Evolutionary conservation across 2,113 vertebrate genomes (phyloP), one percentile per base, ranked within the genome.

Genomic region (Pygoscelis antarcticus): DNA sequence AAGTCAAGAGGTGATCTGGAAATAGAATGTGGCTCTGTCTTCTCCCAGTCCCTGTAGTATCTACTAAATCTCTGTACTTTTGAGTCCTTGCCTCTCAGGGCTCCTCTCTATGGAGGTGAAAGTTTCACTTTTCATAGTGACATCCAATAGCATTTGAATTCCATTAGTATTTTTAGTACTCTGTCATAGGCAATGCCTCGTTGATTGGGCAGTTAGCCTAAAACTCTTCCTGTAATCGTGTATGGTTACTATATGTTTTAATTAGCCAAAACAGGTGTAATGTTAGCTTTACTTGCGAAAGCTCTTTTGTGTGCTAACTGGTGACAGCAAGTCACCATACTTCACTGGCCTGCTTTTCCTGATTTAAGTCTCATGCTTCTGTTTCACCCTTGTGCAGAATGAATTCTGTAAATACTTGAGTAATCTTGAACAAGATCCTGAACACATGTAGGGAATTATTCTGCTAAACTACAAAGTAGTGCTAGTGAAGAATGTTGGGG

Each of bases 91-190:
- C 26, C 13, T 91, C 57, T 7, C 10, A 88, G 66, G 30, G 32
- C 49, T 86, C 90, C 75, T 83, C 80, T 91, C 55, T 83, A 34
- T 74, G 79, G 71, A 81, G 89, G 9, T 78, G 81, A 87, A 92
- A 89, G 83, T 72, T 93, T 93, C 38, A 4, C 75, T 95, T 95
- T 91, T 93, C 97, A 66, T 94, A 83, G 95, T 70, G 55, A 95
- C 90, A 97, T 78, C 96, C 97, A 98, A 95, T 98, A 81, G 94
- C 81, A 64, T 92, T 90, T 96, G 87, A 87, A 92, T 94, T 95
- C 96, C 85, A 58, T 69, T 89, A 89, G 96, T 98, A 98, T 98
- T 98, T 98, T 97, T 98, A 98, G 97, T 90, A 69, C 74, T 93
- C 76, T 87, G 42, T 75, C 66, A 42, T 44, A 95, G 96, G 93